These are phyloP conservation scores for Gymnothorax javanicus DNA, from an alignment of 2,797 vertebrate species.

Conservation along the genomic window DNA sequence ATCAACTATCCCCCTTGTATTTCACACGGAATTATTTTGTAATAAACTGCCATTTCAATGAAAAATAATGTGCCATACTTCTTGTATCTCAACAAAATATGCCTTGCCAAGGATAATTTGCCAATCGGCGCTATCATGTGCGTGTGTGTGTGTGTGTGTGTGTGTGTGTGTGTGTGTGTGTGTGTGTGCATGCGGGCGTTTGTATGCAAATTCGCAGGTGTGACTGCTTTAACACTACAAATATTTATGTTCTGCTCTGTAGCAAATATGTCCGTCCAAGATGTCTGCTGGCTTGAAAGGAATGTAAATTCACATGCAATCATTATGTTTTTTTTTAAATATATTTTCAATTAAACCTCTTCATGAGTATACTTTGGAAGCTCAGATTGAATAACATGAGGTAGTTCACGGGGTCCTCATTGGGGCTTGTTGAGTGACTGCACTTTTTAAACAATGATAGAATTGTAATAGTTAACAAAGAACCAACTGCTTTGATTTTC, in stretches of 20 bases:
- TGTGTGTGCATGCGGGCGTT: neutral
- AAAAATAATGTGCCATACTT: neutral
- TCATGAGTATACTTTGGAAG: neutral
- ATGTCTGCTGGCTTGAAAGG: neutral
- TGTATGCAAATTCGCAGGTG: neutral
- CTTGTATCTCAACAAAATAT: neutral
- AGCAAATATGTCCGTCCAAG: neutral
- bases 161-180: neutral
- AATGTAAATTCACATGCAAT: neutral
- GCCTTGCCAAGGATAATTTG: neutral
- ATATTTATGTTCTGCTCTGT: neutral
- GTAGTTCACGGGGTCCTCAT: neutral
- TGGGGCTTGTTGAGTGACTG: neutral
- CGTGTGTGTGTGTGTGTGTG: neutral
- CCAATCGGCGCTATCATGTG: neutral
- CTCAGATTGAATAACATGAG: neutral
- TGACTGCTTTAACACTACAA: neutral
- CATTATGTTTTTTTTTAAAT: neutral
- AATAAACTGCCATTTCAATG: conserved; percentile 10
- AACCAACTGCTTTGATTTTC: neutral
- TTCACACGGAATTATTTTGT: neutral
- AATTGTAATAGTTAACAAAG: neutral
- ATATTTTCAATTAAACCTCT: neutral
- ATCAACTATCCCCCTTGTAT: neutral
- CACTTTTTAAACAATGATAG: neutral